These are phyloP conservation scores for Chironomus riparius DNA, from an alignment of 2,888 invertebrate genomes.

Conservation along the genomic window DNA sequence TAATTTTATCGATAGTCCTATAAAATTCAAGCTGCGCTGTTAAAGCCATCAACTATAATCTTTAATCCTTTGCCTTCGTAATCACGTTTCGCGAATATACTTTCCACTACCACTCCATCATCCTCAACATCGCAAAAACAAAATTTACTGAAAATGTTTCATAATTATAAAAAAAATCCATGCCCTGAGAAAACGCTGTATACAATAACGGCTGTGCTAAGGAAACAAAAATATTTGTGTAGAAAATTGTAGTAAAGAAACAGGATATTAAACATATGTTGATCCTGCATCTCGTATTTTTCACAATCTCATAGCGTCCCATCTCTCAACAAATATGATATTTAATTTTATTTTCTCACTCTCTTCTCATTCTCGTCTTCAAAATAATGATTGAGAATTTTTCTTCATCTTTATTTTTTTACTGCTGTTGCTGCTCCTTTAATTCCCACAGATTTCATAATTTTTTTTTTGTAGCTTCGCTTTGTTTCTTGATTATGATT, in stretches of 20 bases:
- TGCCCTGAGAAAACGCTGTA: no score
- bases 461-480: neutral
- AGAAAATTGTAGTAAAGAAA: neutral
- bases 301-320: no score
- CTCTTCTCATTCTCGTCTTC: neutral
- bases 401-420: neutral
- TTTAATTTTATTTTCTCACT: neutral
- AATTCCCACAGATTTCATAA: neutral
- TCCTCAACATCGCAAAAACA: no score
- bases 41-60: no score
- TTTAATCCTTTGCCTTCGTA: no score
- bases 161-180: no score
- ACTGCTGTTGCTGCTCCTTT: neutral
- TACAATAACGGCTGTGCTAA: neutral
- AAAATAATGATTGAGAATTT: neutral
- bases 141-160: no score
- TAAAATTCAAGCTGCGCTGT: no score
- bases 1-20: no score
- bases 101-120: no score
- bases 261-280: slow-evolving; percentile 22
- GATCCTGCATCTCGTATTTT: neutral
- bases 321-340: neutral
- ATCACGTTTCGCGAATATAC: no score
- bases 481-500: no score
- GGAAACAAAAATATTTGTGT: neutral